Percentiles rank a stretch among this genome's conserved stretches.
Conservation (phyloP, 2,888 invertebrate genomes). For the Lepas anatifera region DNA sequence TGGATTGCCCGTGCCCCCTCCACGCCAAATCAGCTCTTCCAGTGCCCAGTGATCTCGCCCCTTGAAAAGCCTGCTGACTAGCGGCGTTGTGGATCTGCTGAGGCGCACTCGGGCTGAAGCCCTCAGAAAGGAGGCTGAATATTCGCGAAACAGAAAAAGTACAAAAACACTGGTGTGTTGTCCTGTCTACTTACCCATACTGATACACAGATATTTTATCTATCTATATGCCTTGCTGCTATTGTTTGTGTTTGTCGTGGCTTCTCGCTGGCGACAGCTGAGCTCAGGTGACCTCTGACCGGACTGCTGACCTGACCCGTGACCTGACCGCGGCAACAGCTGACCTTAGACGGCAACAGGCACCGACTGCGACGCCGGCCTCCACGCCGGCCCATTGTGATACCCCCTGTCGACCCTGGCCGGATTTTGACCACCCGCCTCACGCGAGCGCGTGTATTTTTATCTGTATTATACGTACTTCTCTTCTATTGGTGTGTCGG, state of each 20-base stretch:
- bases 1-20: not conserved
- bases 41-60: too few species aligned
- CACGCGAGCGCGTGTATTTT: too few species aligned
- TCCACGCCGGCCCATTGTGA: not conserved
- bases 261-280: not conserved
- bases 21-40: too few species aligned
- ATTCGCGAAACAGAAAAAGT: conserved; percentile 2
- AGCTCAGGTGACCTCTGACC: not conserved
- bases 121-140: not conserved
- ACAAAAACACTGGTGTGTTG: not conserved
- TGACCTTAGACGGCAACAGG: too few species aligned
- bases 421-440: not conserved
- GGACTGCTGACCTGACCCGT: not conserved
- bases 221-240: too few species aligned
- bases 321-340: too few species aligned
- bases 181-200: not conserved
- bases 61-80: too few species aligned
- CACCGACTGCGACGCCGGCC: not conserved
- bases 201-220: too few species aligned
- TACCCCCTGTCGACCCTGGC: not conserved
- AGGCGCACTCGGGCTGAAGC: too few species aligned
- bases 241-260: too few species aligned
- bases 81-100: too few species aligned
- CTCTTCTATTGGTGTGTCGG: not conserved
- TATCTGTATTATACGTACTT: conserved; percentile 7